phyloP scores from a whole-genome alignment of 2,113 vertebrate species.

The Ceyx cyanopectus region DNA sequence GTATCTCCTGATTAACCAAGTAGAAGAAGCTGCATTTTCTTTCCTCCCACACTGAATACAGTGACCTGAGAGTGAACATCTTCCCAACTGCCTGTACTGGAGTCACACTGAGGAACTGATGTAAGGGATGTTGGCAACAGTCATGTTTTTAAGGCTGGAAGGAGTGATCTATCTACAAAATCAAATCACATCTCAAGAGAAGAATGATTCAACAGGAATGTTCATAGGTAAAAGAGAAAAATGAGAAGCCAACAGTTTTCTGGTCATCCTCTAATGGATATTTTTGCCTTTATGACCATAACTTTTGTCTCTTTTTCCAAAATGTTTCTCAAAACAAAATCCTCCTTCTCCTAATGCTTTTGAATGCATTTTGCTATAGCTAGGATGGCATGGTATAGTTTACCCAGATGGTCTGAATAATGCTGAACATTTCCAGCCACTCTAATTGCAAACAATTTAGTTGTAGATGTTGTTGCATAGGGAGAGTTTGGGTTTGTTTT shows the following conservation, averaged over 20 bases:
- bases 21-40: background rate
- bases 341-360: background rate
- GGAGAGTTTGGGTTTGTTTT: background rate
- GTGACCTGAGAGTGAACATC: background rate
- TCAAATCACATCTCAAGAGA: background rate
- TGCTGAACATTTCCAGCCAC: background rate
- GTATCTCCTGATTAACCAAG: background rate
- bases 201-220: background rate
- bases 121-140: background rate
- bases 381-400: background rate
- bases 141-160: background rate
- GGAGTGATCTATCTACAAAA: background rate
- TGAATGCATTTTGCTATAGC: background rate
- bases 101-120: background rate
- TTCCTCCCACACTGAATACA: background rate
- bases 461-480: background rate
- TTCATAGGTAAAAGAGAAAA: background rate
- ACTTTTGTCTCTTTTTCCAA: background rate
- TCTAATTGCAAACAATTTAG: background rate
- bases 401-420: slow-evolving; percentile 30
- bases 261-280: background rate
- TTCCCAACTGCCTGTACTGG: background rate
- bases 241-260: background rate
- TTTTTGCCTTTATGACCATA: background rate
- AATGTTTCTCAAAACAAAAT: background rate